These are phyloP conservation scores for Tetropium fuscum DNA, from an alignment of 2,888 invertebrate species.

Conservation along the genomic window DNA sequence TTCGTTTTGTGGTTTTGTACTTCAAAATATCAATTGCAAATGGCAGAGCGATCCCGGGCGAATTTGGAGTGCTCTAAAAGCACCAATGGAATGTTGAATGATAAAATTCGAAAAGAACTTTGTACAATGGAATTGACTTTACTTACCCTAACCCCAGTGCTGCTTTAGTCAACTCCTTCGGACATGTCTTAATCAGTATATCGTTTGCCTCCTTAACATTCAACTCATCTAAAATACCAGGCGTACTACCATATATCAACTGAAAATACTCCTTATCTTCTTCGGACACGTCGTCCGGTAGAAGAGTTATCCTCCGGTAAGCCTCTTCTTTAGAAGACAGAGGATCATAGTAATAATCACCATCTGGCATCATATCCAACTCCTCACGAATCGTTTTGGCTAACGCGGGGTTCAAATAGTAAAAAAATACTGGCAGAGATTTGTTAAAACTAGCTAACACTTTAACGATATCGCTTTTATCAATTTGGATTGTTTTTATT, in stretches of 20 bases:
- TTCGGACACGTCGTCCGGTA: constrained; percentile 77
- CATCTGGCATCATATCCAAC: constrained; percentile 75
- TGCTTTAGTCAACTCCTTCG: constrained; percentile 50
- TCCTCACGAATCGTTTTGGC: constrained; percentile 77
- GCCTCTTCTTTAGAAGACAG: constrained; percentile 73
- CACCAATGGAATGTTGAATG: too few species aligned
- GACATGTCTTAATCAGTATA: constrained; percentile 80
- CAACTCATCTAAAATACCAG: constrained; percentile 76
- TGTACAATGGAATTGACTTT: too few species aligned
- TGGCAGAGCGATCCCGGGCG: too few species aligned
- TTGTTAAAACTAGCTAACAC: constrained; percentile 84
- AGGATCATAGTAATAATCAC: constrained; percentile 71
- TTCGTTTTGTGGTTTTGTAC: too few species aligned
- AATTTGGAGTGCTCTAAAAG: too few species aligned
- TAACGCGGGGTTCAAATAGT: constrained; percentile 78
- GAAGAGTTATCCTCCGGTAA: constrained; percentile 78
- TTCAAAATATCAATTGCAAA: too few species aligned
- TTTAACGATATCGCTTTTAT: constrained; percentile 77
- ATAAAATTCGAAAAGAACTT: too few species aligned
- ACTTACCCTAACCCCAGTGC: constrained; percentile 42
- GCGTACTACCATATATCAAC: constrained; percentile 68
- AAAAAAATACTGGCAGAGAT: constrained; percentile 81
- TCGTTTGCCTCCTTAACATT: constrained; percentile 83
- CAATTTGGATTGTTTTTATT: constrained; percentile 75
- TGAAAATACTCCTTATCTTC: constrained; percentile 76